phyloP scores from a whole-genome alignment of 2,888 invertebrate species.

The Lasioglossum lativentre region DNA sequence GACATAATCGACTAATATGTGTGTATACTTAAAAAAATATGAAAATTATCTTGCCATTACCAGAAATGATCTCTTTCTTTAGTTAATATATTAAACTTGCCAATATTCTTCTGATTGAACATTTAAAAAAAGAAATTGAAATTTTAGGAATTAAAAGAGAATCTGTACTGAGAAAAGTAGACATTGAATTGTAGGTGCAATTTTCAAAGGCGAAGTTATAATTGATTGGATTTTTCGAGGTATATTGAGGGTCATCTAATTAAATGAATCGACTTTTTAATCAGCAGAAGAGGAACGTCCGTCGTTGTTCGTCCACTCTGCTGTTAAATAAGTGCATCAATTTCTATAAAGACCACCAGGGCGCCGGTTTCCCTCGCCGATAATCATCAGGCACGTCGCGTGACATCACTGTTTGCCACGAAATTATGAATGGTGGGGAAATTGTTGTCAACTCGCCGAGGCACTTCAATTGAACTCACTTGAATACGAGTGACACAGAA shows the following conservation, averaged over 20 bases:
- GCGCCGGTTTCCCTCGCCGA: constrained; percentile 45
- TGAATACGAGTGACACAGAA: constrained; percentile 63
- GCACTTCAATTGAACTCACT: constrained; percentile 79
- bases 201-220: background rate
- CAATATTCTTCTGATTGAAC: background rate
- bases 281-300: background rate
- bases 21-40: background rate
- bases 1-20: background rate
- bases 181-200: background rate
- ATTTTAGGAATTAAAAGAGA: background rate
- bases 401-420: constrained; percentile 66
- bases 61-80: background rate
- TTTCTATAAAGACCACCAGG: constrained; percentile 10
- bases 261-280: constrained; percentile 2
- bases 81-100: background rate
- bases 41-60: background rate
- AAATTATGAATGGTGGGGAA: constrained; percentile 49
- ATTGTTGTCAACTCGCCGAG: constrained; percentile 47
- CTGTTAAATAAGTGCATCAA: background rate
- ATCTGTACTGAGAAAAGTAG: background rate
- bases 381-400: constrained; percentile 54
- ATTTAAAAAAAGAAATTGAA: background rate
- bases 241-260: background rate
- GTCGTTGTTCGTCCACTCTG: background rate
- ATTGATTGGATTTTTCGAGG: background rate